Conservation (phyloP, 2,888 invertebrate genomes). For the Macrophya alboannulata region DNA sequence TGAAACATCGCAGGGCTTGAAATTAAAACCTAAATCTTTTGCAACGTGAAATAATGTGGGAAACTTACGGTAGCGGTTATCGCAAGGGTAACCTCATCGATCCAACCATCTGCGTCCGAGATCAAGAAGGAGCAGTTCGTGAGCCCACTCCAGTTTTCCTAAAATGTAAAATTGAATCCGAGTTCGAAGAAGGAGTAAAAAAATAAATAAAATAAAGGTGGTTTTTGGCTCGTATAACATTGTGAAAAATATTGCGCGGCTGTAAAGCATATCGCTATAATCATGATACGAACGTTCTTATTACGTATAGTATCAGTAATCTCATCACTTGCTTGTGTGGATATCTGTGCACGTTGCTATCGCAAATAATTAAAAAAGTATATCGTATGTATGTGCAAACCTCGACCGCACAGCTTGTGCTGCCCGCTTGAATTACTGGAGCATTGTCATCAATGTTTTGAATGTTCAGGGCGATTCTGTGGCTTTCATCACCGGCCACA, state of each 20-base stretch:
- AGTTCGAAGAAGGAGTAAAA: background rate
- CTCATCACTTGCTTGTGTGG: background rate
- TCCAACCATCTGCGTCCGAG: conserved; percentile 67
- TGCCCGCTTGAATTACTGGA: conserved; percentile 80
- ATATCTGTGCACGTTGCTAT: background rate
- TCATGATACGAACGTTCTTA: conserved; percentile 39
- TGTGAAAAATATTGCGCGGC: background rate
- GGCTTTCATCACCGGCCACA: conserved; percentile 71
- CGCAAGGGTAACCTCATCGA: conserved; percentile 60
- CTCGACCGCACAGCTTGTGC: conserved; percentile 78
- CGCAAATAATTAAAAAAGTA: background rate
- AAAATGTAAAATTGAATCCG: background rate
- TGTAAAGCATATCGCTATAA: conserved; percentile 1
- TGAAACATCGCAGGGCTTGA: background rate
- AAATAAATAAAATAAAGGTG: background rate
- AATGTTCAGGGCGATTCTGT: conserved; percentile 78
- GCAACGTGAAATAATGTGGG: no score
- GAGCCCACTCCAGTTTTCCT: conserved; percentile 67
- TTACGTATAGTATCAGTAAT: conserved; percentile 3
- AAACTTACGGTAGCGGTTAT: conserved; percentile 61
- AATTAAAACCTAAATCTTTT: background rate
- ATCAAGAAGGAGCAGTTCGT: conserved; percentile 66
- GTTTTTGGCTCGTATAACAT: background rate
- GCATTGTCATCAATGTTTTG: conserved; percentile 83
- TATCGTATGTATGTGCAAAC: conserved; percentile 70